Base-by-base conservation (phyloP, 2,888 invertebrate genomes). In the Heliconius erato region DNA sequence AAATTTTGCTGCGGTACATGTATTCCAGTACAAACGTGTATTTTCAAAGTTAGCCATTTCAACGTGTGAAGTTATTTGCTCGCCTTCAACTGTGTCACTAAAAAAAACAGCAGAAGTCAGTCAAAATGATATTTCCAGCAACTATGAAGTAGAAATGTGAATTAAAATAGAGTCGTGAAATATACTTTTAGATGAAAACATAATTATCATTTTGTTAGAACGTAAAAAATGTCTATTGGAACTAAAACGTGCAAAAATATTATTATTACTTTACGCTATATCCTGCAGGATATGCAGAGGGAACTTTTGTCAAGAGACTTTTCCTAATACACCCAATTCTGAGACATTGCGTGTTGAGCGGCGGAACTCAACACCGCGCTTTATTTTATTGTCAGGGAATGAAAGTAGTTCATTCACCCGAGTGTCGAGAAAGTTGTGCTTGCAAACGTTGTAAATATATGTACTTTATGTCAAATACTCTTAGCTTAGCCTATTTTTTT, bases 61-160 rank as follows among this genome's bases (percentile, higher is more conserved):
- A 44, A 72, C 16, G 3, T 26, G 44, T 72, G 40, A 12, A 40
- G 28, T 67, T 40, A n/a, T 40, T 71, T 71, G 14, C 14, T 40
- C 40, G 40, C 12, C 40, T 40, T n/a, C n/a, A 35, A n/a, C n/a
- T n/a, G 71, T 40, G 71, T 72, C 26, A 63, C 59, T 76, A 35
- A 76, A 63, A n/a, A 74, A 76, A 59, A n/a, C 74, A 76, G 59
- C 32, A 3, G n/a, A 3, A 63, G 32, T 32, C 74, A 12, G 32
- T 35, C 63, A 76, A 76, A 76, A 63, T 76, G 14, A 63, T n/a
- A 76, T 35, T 76, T 63, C 14, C 16, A 59, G 23, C n/a, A 35
- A 76, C 63, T 63, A 35, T 76, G 63, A 76, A n/a, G 26, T n/a
- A 54, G 54, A 54, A 23, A 54, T 54, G 59, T 74, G 32, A 65